Base-by-base conservation (phyloP, 2,797 vertebrate genomes). In the Tadarida brasiliensis region DNA sequence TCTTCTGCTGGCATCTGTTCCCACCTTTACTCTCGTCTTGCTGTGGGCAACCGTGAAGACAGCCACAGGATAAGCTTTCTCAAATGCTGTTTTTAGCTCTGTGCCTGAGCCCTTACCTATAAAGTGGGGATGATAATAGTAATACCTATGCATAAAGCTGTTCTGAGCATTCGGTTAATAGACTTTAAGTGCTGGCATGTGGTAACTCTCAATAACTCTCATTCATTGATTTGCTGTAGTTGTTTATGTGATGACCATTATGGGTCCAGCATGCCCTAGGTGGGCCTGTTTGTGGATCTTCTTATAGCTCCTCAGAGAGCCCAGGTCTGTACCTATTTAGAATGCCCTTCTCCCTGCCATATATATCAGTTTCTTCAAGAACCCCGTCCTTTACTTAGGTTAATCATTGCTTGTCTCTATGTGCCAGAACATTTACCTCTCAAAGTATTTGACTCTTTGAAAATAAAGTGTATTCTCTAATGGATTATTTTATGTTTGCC, bases 391-490 rank as follows among this genome's bases (percentile, higher is more conserved):
- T 89, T 47, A 35, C 33, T 54, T 6, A 68, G 5, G 17, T 91
- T 82, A 73, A 77, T 86, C 61, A 57, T 82, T 82, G 30, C 26
- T 86, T 94, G 88, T 77, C 51, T 91, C 30, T 56, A 0, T 65
- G 59, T 76, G 22, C 82, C 56, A 70, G 15, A 68, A 73, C 12
- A 24, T 54, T 76, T 44, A 44, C 47, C 26, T 91, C 74, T 90
- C 20, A 24, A 20, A 74, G 9, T 87, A 80, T 80, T 89, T 91
- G 15, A 92, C 7, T 76, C 57, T 88, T 94, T 63, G 30, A 90
- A 97, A 90, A 90, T 89, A 83, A 84, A 78, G 57, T 67, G 3
- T 74, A 35, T 82, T 80, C 63, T 92, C 17, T 65, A 74, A 24
- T 78, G 80, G 19, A 17, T 74, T 33, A 12, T 80, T 74, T 35